Evolutionary conservation across 1,140 invertebrate species (phyloP).

Genomic region (Bradysia coprophila): DNA sequence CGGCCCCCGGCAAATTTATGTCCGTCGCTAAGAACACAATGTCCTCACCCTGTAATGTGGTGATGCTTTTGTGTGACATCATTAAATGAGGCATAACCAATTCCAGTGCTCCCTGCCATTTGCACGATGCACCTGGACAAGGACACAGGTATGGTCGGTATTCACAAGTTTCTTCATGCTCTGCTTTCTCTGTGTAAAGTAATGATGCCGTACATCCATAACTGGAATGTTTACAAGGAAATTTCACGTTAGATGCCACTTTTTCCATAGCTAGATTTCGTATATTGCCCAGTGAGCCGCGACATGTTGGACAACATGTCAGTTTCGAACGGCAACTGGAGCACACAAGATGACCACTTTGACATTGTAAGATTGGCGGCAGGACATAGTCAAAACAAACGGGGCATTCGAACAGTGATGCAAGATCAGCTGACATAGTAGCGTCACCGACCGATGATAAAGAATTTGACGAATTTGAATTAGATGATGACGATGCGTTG

Average conservation of each 20-base stretch:
- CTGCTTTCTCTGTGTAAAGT: conserved; percentile 88
- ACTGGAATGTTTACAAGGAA: conserved; percentile 96
- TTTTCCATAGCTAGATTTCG: conserved; percentile 98
- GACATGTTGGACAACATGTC: conserved; percentile 91
- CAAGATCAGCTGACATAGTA: conserved; percentile 66
- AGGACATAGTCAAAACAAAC: conserved; percentile 99
- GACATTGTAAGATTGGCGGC: conserved; percentile 84
- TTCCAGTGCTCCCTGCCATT: conserved; percentile 93
- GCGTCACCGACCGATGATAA: conserved; percentile 24
- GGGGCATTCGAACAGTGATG: conserved; percentile 95
- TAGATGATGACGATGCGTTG: conserved; percentile 13
- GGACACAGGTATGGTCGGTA: conserved; percentile 94
- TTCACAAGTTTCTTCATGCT: conserved; percentile 97
- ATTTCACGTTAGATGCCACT: conserved; percentile 93
- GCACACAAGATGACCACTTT: conserved; percentile 79
- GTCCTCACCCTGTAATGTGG: conserved; percentile 92
- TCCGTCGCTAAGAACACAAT: conserved; percentile 99
- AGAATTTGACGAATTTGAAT: conserved; percentile 21
- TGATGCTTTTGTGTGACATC: conserved; percentile 97
- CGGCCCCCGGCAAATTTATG: conserved; percentile 96
- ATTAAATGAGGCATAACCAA: conserved; percentile 94
- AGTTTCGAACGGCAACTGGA: conserved; percentile 91
- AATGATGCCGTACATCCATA: conserved; percentile 88
- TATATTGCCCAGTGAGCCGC: conserved; percentile 92
- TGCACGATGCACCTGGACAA: conserved; percentile 95